Evolutionary conservation across 2,113 vertebrate genomes (phyloP), one percentile per base, ranked within the genome.

Genomic region (Etheostoma cragini): DNA sequence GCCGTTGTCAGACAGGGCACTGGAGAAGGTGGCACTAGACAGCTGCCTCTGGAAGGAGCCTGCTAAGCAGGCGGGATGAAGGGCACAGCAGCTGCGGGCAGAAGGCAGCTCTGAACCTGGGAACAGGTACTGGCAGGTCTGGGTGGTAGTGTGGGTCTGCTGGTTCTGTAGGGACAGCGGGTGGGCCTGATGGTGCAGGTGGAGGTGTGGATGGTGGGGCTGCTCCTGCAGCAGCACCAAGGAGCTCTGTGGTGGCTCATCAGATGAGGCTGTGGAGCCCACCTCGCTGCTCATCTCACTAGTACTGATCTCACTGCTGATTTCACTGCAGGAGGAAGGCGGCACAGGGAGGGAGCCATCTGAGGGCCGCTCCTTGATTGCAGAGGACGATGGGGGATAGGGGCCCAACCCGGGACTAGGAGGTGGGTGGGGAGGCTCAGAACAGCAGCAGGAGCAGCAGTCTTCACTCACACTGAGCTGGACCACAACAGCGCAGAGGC

Each of bases 241-340:
- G 54, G 95, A 93, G 22, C 96, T 96, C 17, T 96, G 92, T 0
- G 96, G 95, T 0, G 98, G 98, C 87, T 99, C 98, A 0, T 99
- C 98, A 0, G 98, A 99, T 0, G 98, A 99, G 30, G 98, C 98
- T 0, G 98, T 99, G 76, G 98, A 99, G 2, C 98, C 98, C 86
- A 99, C 98, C 94, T 99, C 98, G 0, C 98, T 99, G 95, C 98
- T 99, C 98, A 99, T 99, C 91, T 99, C 98, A 56, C 98, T 99
- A 0, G 98, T 98, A 92, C 98, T 99, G 87, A 99, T 97, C 93
- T 99, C 98, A 0, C 98, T 99, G 95, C 98, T 99, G 85, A 99
- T 97, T 89, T 99, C 98, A 0, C 98, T 99, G 95, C 98, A 98
- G 0, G 97, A 98, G 0, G 97, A 98, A 0, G 6, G 94, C 87